Conservation (phyloP, 2,888 invertebrate genomes). For the Sarcophaga rosellei region DNA sequence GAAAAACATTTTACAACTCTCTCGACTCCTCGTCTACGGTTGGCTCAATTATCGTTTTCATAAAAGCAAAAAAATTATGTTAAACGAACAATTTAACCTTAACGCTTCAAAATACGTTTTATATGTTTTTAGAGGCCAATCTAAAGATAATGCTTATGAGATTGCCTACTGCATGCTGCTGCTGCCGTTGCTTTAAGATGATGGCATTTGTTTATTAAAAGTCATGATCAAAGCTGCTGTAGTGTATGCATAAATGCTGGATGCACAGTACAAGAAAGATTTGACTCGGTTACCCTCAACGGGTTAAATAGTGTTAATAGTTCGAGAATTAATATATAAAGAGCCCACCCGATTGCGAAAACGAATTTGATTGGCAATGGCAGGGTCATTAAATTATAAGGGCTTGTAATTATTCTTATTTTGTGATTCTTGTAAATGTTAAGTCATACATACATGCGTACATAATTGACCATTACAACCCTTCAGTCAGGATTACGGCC, state of each 20-base stretch:
- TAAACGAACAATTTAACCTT: constrained; percentile 28
- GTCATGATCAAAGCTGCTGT: constrained; percentile 49
- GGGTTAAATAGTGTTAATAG: too few species aligned
- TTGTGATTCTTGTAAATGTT: too few species aligned
- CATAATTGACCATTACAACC: too few species aligned
- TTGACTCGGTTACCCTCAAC: neutral
- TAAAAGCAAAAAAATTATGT: constrained; percentile 16
- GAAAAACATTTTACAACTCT: neutral
- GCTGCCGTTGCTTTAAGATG: neutral
- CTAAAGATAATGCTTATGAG: neutral
- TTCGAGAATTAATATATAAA: too few species aligned
- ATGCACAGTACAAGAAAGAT: constrained; percentile 7
- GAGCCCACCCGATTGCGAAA: too few species aligned
- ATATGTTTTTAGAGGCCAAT: neutral
- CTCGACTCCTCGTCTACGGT: neutral
- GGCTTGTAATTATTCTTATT: too few species aligned
- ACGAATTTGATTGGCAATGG: too few species aligned
- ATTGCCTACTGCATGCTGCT: neutral
- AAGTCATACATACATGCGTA: too few species aligned
- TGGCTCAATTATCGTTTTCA: neutral
- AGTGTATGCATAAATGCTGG: constrained; percentile 23
- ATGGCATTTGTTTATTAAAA: constrained; percentile 1
- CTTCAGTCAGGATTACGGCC: too few species aligned
- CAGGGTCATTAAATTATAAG: too few species aligned
- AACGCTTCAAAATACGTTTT: neutral